Evolutionary conservation across 2,113 vertebrate genomes (phyloP).

Genomic region (Danionella cerebrum): DNA sequence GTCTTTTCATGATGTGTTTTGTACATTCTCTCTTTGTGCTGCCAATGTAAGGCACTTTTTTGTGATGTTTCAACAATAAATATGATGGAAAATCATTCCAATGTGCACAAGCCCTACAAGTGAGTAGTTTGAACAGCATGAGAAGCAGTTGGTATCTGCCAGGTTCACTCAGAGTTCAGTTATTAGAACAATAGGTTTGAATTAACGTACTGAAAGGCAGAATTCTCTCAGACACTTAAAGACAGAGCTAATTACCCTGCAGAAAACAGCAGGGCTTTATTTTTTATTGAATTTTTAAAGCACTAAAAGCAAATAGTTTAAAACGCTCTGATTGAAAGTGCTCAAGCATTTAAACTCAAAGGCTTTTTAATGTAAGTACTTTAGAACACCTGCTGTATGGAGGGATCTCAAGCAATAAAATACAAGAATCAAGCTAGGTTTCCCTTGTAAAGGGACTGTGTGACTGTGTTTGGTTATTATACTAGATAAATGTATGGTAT

Average conservation of each 20-base stretch:
- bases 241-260: constrained; percentile 19
- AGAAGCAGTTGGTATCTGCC: neutral
- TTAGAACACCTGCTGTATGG: neutral
- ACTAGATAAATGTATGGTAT: no score
- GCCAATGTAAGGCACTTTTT: no score
- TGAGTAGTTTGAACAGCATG: constrained; percentile 2
- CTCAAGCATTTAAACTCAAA: neutral
- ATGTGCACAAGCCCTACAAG: no score
- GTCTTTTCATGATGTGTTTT: no score
- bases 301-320: constrained; percentile 30
- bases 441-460: no score
- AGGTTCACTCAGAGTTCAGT: constrained; percentile 18
- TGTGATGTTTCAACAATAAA: no score
- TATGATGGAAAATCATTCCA: no score
- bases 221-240: neutral
- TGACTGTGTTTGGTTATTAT: no score
- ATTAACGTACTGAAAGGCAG: constrained; percentile 12
- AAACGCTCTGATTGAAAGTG: neutral
- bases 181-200: neutral
- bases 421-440: no score
- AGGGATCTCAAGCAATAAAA: no score
- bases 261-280: constrained; percentile 23
- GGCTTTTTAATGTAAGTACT: constrained; percentile 2
- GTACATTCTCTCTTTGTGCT: no score
- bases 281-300: constrained; percentile 10